Evolutionary conservation across 2,888 invertebrate genomes (phyloP), one percentile per base, ranked within the genome.

Genomic region (Cantharis nigra): DNA sequence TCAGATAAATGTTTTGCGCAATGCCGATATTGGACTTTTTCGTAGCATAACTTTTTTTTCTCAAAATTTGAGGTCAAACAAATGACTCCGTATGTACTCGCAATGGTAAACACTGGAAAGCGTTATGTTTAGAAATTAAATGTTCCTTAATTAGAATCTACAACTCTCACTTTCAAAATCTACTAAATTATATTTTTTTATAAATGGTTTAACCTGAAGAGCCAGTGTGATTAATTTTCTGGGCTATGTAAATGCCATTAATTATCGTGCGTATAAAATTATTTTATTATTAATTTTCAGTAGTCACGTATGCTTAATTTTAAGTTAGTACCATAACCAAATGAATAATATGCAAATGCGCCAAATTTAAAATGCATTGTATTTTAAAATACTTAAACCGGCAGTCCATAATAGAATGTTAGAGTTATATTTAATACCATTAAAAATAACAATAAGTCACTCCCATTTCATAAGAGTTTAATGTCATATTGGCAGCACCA

Each of bases 401-500:
- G n/a, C 49, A 49, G 49, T n/a, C 49, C 49, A 49, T 49, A 49
- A 49, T 49, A 49, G 49, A 49, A 49, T 49, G 49, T 49, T 49
- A n/a, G 49, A 49, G 49, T 49, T 49, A 49, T 49, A 49, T 49
- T 49, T 49, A 49, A 49, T 49, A 49, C 49, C 49, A 49, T 49
- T 49, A 49, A 49, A 33, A 9, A 70, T 75, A 70, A 71, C 75
- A 75, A 71, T 71, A 49, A 64, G 16, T 75, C 10, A 67, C 63
- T 67, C 65, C 65, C 71, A 64, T 75, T 69, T 65, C 62, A 23
- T 64, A 72, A 28, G 64, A 13, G 13, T 72, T 63, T 63, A 63
- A 69, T 49, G 65, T 71, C 75, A 33, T 64, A 30, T 70, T 23
- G 75, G 71, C 26, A 67, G 71, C 23, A 75, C 71, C 67, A 64